Percentiles rank a stretch among this genome's conserved stretches.
These are phyloP conservation scores for Mesocricetus auratus DNA, from an alignment of 2,113 vertebrate species.

Conservation along the genomic window DNA sequence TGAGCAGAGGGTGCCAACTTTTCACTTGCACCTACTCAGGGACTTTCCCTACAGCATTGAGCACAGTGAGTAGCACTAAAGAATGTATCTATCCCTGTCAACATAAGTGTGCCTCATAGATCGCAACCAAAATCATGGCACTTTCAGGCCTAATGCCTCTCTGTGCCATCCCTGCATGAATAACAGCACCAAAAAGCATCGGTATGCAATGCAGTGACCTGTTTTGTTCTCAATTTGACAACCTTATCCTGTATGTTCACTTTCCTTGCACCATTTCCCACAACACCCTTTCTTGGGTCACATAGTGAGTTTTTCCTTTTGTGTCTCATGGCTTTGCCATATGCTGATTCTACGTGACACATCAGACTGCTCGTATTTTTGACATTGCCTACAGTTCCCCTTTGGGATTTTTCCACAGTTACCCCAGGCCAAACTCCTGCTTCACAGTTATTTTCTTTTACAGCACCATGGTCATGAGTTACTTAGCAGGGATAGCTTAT, in stretches of 20 bases:
- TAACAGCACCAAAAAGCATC: background rate
- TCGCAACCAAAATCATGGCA: background rate
- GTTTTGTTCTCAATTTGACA: background rate
- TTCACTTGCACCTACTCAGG: accelerated
- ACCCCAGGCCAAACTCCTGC: background rate
- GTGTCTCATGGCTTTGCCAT: background rate
- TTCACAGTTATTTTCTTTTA: background rate
- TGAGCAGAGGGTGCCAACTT: accelerated
- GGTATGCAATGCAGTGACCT: accelerated
- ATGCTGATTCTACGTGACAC: background rate
- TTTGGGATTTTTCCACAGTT: background rate
- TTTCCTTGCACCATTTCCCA: background rate
- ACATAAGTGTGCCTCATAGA: background rate
- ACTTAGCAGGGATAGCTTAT: background rate
- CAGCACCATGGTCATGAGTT: background rate
- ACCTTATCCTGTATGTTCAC: background rate
- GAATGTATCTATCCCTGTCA: background rate
- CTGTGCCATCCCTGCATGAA: background rate
- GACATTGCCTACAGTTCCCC: background rate
- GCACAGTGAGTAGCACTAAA: background rate
- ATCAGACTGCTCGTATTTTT: background rate
- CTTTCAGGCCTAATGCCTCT: background rate
- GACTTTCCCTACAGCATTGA: background rate
- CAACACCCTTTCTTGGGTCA: background rate
- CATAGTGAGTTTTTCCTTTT: background rate